phyloP scores from a whole-genome alignment of 92 coral and sea anemone species.

The Pocillopora grandis region DNA sequence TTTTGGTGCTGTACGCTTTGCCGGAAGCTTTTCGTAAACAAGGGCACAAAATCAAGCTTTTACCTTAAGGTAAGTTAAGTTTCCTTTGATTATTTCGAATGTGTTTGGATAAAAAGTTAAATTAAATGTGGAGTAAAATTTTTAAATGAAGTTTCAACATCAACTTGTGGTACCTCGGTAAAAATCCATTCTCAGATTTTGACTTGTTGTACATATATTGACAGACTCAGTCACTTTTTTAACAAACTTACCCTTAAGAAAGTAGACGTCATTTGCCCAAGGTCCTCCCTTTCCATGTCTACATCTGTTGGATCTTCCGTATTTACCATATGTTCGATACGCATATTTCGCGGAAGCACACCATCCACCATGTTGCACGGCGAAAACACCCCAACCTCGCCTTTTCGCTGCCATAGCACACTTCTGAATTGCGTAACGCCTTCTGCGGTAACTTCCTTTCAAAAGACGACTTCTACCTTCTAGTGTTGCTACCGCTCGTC shows the following conservation, averaged over 20 bases:
- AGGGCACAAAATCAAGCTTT: too few species aligned
- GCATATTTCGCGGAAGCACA: constrained; percentile 56
- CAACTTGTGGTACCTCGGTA: too few species aligned
- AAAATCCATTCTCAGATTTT: too few species aligned
- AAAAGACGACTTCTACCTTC: constrained; percentile 34
- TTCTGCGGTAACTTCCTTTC: constrained; percentile 19
- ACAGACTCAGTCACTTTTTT: too few species aligned
- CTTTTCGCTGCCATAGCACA: constrained; percentile 37
- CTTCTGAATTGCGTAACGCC: constrained; percentile 36
- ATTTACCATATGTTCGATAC: constrained; percentile 51
- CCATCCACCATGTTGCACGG: constrained; percentile 55
- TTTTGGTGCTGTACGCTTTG: too few species aligned
- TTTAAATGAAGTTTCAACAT: too few species aligned
- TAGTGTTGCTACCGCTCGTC: constrained; percentile 35
- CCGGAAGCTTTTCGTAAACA: too few species aligned
- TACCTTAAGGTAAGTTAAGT: too few species aligned
- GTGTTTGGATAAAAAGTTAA: too few species aligned
- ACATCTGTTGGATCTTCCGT: constrained; percentile 53
- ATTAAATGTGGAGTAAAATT: too few species aligned
- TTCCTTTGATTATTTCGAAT: too few species aligned
- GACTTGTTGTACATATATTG: too few species aligned
- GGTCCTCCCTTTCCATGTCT: constrained; percentile 64
- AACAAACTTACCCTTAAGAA: constrained; percentile 29
- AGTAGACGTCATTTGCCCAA: constrained; percentile 64
- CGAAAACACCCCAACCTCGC: constrained; percentile 49